phyloP scores from a whole-genome alignment of 1,140 invertebrate genomes.

The Dysdera silvatica region DNA sequence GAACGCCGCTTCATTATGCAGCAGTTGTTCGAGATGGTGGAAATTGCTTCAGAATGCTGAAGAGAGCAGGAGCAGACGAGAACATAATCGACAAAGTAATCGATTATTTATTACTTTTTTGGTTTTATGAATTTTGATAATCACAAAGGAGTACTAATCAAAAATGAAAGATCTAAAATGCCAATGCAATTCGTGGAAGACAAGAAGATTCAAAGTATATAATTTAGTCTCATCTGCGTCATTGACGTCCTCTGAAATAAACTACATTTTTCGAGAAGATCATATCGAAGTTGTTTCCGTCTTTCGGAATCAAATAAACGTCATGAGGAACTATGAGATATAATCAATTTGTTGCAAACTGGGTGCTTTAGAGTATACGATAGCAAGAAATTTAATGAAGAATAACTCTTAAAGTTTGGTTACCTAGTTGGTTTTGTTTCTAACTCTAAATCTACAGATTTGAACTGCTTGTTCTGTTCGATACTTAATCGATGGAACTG shows the following conservation, averaged over 20 bases:
- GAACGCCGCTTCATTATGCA: constrained; percentile 84
- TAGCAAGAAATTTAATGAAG: too few species aligned
- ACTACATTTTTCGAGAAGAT: not conserved
- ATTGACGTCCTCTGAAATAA: not conserved
- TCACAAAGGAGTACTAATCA: not conserved
- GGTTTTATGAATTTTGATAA: not conserved
- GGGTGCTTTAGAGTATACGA: too few species aligned
- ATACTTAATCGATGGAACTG: too few species aligned
- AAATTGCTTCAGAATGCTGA: constrained; percentile 70
- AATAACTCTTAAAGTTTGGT: too few species aligned
- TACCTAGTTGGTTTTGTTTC: too few species aligned
- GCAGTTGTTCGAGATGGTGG: constrained; percentile 71
- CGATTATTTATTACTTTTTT: not conserved
- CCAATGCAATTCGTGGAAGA: not conserved
- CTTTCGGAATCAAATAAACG: too few species aligned
- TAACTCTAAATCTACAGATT: too few species aligned
- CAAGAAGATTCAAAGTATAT: not conserved
- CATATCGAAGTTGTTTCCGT: too few species aligned
- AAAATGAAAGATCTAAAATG: not conserved
- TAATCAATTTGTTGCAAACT: too few species aligned
- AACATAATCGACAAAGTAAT: constrained; percentile 72
- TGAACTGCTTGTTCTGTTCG: too few species aligned
- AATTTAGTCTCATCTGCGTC: not conserved
- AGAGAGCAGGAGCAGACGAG: constrained; percentile 74
- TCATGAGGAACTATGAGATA: too few species aligned